Evolutionary conservation across 2,113 vertebrate species (phyloP), one percentile per base, ranked within the genome.

Genomic region (Ophthalmolycus amberensis): DNA sequence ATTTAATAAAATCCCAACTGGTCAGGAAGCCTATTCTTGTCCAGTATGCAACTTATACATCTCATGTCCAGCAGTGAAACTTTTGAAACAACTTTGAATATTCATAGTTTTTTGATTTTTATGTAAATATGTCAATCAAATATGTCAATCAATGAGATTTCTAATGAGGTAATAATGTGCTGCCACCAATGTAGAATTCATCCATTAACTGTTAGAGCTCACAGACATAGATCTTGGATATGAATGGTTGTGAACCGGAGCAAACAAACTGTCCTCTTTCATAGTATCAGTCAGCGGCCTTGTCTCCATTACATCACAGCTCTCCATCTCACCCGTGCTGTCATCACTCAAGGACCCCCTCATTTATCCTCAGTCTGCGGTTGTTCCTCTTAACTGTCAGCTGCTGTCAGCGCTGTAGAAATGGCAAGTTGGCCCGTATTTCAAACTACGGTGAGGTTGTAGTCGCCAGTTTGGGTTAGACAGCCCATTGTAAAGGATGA

Each of bases 371-470:
- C 54, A 34, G 75, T 75, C 72, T 74, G 85, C 32, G 88, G 88
- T 87, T 80, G 89, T 94, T 93, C 84, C 89, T 94, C 89, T 90
- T 77, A 76, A 86, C 91, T 92, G 94, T 91, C 94, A 92, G 86
- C 86, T 14, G 80, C 90, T 93, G 91, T 93, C 93, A 88, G 84
- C 67, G 11, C 73, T 48, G 75, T 18, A 63, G 80, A 85, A 86
- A 85, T 82, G 77, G 83, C 90, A 85, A 84, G 82, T 84, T 81
- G 86, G 79, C 78, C 82, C 42, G 66, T 92, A 85, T 90, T 90
- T 94, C 90, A 92, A 84, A 74, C 71, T 5, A 46, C 14, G 65
- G 18, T 60, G 79, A 67, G 79, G 82, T 67, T 82, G 79, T 56
- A 79, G 50, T 82, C 82, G 85, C 85, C 75, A 60, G 74, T 83